Percentiles rank a stretch among this genome's conserved stretches.
Evolutionary conservation across 2,797 vertebrate species (phyloP).

Genomic region (Sardinella longiceps): DNA sequence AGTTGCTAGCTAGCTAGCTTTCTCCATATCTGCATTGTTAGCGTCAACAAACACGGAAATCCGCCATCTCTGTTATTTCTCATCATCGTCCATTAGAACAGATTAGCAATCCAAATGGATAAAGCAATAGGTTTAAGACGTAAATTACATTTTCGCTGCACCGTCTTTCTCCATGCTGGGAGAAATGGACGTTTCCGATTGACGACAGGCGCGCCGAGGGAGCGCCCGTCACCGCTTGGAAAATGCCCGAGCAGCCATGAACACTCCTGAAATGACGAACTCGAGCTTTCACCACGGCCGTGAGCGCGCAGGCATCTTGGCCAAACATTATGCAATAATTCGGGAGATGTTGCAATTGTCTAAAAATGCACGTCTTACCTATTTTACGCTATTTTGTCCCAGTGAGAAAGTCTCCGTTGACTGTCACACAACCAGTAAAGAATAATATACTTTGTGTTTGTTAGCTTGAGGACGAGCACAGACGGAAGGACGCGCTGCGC

Average conservation of each 20-base stretch:
- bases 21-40: constrained; percentile 21
- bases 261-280: constrained; percentile 57
- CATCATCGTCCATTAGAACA: neutral
- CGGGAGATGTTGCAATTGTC: constrained; percentile 38
- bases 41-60: constrained; percentile 22
- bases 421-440: constrained; percentile 51
- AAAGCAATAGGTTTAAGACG: neutral
- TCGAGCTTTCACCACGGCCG: constrained; percentile 47
- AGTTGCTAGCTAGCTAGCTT: constrained; percentile 3
- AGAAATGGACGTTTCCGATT: constrained; percentile 49
- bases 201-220: constrained; percentile 66
- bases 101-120: neutral
- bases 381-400: constrained; percentile 47
- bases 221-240: constrained; percentile 59
- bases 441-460: constrained; percentile 63
- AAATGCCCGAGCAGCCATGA: constrained; percentile 70
- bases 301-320: constrained; percentile 71
- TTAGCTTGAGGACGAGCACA: constrained; percentile 72
- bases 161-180: constrained; percentile 52
- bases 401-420: constrained; percentile 51
- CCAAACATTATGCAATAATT: constrained; percentile 55
- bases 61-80: constrained; percentile 15
- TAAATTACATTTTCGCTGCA: constrained; percentile 19
- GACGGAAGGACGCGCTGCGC: constrained; percentile 73
- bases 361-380: constrained; percentile 65